Evolutionary conservation across 2,113 vertebrate species (phyloP).

Genomic region (Oophaga pumilio): DNA sequence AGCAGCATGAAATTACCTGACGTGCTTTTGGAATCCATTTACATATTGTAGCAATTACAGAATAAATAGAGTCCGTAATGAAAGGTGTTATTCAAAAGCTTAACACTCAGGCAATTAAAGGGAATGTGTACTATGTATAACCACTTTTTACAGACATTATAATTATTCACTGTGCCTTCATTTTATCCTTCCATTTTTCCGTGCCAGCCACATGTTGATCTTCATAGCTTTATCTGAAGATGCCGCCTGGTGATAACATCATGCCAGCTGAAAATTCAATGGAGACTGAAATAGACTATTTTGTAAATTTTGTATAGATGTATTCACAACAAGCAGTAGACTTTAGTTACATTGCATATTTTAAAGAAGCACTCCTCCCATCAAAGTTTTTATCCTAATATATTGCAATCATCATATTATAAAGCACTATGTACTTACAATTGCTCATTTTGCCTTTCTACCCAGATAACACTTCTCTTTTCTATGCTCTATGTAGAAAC

Average conservation of each 20-base stretch:
- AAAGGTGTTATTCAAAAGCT: conserved; percentile 60
- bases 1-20: conserved; percentile 59
- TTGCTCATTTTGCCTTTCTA: too few species aligned
- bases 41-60: conserved; percentile 59
- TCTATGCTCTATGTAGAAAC: too few species aligned
- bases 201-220: conserved; percentile 29
- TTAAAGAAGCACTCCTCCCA: not conserved
- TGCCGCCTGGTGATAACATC: conserved; percentile 18
- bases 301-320: not conserved
- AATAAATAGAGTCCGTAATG: conserved; percentile 57
- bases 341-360: not conserved
- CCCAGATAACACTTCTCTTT: too few species aligned
- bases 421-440: too few species aligned
- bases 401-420: too few species aligned
- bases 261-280: not conserved
- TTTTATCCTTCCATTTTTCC: conserved; percentile 40
- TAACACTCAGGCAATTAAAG: conserved; percentile 57
- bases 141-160: conserved; percentile 54
- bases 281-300: not conserved
- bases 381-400: too few species aligned
- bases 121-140: conserved; percentile 54
- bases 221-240: conserved; percentile 17
- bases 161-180: conserved; percentile 53
- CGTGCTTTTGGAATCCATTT: conserved; percentile 57
- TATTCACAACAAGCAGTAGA: not conserved